Evolutionary conservation across 2,113 vertebrate species (phyloP).

Genomic region (Perca fluviatilis): DNA sequence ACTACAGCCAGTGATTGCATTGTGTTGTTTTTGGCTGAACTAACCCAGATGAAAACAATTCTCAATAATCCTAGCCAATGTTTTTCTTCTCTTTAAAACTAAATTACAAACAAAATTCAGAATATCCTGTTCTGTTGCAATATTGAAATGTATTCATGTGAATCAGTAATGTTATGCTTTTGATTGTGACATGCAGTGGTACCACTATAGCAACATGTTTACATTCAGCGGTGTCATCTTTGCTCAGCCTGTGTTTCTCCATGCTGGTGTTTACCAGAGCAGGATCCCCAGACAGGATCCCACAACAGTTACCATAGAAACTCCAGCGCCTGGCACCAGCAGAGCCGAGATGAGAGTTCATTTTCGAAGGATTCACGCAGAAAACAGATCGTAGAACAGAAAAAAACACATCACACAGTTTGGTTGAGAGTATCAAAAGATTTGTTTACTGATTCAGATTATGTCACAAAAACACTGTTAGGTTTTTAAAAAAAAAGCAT

Average conservation of each 20-base stretch:
- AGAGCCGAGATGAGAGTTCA: conserved; percentile 42
- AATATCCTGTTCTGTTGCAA: background rate
- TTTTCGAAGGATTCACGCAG: conserved; percentile 45
- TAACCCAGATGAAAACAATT: background rate
- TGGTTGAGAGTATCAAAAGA: conserved; percentile 65
- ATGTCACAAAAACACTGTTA: conserved; percentile 62
- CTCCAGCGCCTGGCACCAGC: conserved; percentile 50
- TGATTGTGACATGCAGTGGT: background rate
- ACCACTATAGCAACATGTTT: conserved; percentile 1
- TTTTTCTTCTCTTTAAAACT: background rate
- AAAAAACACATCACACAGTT: conserved; percentile 8
- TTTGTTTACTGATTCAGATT: conserved; percentile 58
- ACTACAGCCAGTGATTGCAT: background rate
- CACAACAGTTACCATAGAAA: conserved; percentile 79
- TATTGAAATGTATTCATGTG: background rate
- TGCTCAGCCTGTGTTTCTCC: conserved; percentile 43
- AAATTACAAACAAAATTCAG: background rate
- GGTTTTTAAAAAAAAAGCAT: conserved; percentile 49
- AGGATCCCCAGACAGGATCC: conserved; percentile 61
- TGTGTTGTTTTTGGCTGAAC: background rate
- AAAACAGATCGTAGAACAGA: conserved; percentile 16
- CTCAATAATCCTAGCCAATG: background rate
- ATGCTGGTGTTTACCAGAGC: conserved; percentile 66
- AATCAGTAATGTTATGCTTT: background rate
- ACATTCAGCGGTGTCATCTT: conserved; percentile 32